Evolutionary conservation across 2,113 vertebrate genomes (phyloP), one percentile per base, ranked within the genome.

Genomic region (Tragelaphus scriptus): DNA sequence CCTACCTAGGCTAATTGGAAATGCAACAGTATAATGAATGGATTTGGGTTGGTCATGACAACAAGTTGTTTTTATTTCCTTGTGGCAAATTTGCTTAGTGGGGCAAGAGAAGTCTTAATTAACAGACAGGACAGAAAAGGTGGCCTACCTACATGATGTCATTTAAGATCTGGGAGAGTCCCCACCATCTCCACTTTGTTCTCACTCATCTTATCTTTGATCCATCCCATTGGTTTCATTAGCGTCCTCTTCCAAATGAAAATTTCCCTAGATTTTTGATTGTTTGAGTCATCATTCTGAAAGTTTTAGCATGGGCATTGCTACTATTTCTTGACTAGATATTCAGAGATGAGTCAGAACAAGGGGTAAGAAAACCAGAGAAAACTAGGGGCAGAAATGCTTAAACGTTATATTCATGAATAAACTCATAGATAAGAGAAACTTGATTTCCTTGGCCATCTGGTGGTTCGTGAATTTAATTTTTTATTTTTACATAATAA

Each of bases 401-500:
- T 85, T 95, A 79, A 36, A 91, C 6, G 30, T 85, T 61, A 93
- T 79, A 95, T 90, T 85, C 90, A 89, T 87, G 95, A 79, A 71
- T 85, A 97, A 90, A 68, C 30, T 28, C 44, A 32, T 68, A 82
- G 53, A 89, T 96, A 95, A 97, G 51, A 7, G 1, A 88, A 82
- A 55, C 51, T 94, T 96, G 88, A 91, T 95, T 96, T 95, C 59
- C 32, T 96, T 93, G 49, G 47, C 88, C 82, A 86, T 96, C 88
- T 96, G 95, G 56, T 89, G 3, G 3, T 75, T 88, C 30, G 65
- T 91, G 79, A 94, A 40, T 90, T 94, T 94, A 75, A 49, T 84
- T 97, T 94, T 97, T 91, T 26, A 47, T 82, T 93, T 95, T 92
- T 44, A 84, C 77, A 63, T 75, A 58, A 96, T 94, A 92, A 96